phyloP scores from a whole-genome alignment of 2,797 vertebrate species.

The Cichlasoma orientale region DNA sequence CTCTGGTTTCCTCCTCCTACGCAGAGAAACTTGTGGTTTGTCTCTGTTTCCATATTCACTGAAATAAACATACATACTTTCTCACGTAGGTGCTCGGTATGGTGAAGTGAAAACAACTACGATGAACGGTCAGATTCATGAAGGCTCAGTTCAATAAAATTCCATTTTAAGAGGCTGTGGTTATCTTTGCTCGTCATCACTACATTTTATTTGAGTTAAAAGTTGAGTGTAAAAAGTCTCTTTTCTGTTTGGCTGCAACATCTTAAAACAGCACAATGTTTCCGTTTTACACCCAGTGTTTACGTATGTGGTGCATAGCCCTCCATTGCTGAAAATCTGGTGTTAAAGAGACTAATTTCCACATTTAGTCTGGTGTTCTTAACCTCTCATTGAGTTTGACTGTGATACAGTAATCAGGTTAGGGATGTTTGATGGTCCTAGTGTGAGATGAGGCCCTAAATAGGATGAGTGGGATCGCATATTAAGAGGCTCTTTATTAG shows the following conservation, averaged over 20 bases:
- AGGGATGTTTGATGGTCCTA: constrained; percentile 64
- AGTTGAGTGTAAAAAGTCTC: background rate
- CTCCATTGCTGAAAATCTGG: constrained; percentile 15
- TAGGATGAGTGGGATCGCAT: constrained; percentile 72
- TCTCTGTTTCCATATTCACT: constrained; percentile 61
- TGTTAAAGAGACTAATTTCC: constrained; percentile 45
- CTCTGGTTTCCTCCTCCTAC: constrained; percentile 63
- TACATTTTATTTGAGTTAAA: background rate
- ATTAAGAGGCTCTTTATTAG: constrained; percentile 82
- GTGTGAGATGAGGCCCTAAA: constrained; percentile 72
- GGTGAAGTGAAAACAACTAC: background rate
- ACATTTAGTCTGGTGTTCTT: constrained; percentile 52
- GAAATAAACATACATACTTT: constrained; percentile 27
- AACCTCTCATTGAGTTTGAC: constrained; percentile 59
- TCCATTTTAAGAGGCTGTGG: background rate
- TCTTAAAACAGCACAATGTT: background rate
- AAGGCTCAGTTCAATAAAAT: background rate
- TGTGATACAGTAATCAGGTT: constrained; percentile 69
- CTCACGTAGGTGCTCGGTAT: background rate
- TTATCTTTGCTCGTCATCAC: background rate
- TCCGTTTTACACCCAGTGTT: background rate
- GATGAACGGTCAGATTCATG: background rate
- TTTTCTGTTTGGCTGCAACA: background rate
- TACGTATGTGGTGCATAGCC: background rate
- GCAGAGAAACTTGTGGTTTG: constrained; percentile 55